Conservation (phyloP, 2,797 vertebrate species). For the Hydrophis major region DNA sequence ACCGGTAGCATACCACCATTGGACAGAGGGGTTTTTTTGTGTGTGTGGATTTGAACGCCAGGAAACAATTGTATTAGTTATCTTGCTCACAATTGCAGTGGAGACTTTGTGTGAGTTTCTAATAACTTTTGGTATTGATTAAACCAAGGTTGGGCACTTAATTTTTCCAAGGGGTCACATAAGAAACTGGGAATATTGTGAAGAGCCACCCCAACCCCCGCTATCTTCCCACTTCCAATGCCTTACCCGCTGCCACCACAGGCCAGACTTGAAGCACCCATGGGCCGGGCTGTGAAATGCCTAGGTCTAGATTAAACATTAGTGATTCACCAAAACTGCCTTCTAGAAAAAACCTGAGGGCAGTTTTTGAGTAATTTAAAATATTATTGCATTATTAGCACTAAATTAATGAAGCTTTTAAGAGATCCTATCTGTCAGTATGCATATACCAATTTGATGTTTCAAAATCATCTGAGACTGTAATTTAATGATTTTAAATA, state of each 20-base stretch:
- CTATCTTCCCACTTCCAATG: neutral
- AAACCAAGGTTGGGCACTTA: neutral
- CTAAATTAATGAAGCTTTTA: neutral
- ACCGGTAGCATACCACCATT: too few relatives aligned
- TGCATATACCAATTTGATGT: neutral
- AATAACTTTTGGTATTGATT: neutral
- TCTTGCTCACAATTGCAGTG: neutral
- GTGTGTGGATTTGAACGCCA: neutral
- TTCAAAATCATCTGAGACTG: neutral
- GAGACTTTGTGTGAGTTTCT: neutral
- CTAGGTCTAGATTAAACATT: neutral
- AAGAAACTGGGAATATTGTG: neutral
- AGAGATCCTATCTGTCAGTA: neutral
- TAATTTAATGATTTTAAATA: constrained; percentile 51
- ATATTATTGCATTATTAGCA: neutral
- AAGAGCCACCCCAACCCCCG: neutral
- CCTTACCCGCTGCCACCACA: fast-evolving
- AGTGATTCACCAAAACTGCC: neutral
- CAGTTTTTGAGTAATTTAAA: neutral
- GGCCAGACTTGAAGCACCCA: neutral
- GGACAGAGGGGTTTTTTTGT: too few relatives aligned
- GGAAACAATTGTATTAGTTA: neutral
- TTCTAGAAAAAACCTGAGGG: neutral
- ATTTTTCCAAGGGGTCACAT: neutral
- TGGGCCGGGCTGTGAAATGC: neutral